Base-by-base conservation (phyloP, 2,113 vertebrate species). In the Empidonax traillii region DNA sequence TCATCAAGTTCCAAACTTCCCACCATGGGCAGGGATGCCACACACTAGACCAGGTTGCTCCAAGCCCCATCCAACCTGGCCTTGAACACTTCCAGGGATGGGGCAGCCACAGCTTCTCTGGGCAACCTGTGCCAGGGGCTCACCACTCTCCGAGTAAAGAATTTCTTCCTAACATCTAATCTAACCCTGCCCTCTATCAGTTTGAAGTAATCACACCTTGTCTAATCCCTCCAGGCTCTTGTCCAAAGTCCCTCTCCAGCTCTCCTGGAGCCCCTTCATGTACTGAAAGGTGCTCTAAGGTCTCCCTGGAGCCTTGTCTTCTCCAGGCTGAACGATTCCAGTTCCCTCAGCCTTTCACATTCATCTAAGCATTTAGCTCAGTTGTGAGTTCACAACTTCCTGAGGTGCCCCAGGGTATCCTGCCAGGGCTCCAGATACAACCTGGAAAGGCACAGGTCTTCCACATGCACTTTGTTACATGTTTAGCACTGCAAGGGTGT, bases 51-150 rank as follows among this genome's bases (percentile, higher is more conserved):
- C 49, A 77, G 12, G 2, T 5, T 65, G 10, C 35, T 84, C 56
- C 23, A 65, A 44, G 43, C 3, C 8, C 12, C 0, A 0, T 17
- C 16, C 65, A n/a, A 0, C 37, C 28, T 56, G 49, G 8, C 10
- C 20, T 25, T 37, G 58, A 4, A 30, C 37, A 44, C 7, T 71
- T 9, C 19, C 43, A 71, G 19, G 27, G 19, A 59, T 79, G 28
- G 6, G 17, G 4, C 20, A 85, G 2, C 33, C 51, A 39, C 44
- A 65, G 11, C 24, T 65, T n/a, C 44, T 31, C 66, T 18, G 33
- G 35, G 7, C 5, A 72, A 0, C 15, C 10, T 30, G 24, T 30
- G 28, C 13, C 52, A 79, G 41, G 8, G 31, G 6, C 24, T 59
- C 20, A 1, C 1, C 1, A 37, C 11, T 5, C 12, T 39, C 51